phyloP scores from a whole-genome alignment of 2,797 vertebrate species.

The Rhabdophis nuchalis region DNA sequence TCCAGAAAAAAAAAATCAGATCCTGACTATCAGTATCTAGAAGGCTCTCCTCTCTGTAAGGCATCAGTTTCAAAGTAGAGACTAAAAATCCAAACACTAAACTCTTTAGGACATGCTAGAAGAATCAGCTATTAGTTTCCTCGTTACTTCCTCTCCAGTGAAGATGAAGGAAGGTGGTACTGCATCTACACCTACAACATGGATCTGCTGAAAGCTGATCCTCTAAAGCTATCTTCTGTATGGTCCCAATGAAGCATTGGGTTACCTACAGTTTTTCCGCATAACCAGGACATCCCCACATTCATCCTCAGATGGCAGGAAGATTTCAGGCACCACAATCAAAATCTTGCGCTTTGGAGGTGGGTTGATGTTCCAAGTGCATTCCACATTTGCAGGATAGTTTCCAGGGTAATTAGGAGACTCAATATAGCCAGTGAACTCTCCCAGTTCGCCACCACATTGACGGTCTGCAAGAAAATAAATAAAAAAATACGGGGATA shows the following conservation, averaged over 20 bases:
- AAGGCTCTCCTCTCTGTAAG: background rate
- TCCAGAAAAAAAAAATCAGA: background rate
- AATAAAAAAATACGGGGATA: background rate
- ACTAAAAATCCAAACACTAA: background rate
- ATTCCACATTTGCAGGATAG: slow-evolving; percentile 93
- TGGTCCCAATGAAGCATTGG: slow-evolving; percentile 10
- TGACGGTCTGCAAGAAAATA: slow-evolving; percentile 80
- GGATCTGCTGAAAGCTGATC: background rate
- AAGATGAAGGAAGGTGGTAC: background rate
- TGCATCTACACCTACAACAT: background rate
- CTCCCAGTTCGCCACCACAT: slow-evolving; percentile 94
- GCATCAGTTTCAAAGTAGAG: background rate
- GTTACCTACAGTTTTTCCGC: slow-evolving; percentile 97
- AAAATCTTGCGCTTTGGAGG: slow-evolving; percentile 97
- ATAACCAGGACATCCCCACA: slow-evolving; percentile 97
- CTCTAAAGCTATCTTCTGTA: slow-evolving; percentile 6
- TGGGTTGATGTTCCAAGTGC: slow-evolving; percentile 97
- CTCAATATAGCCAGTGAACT: slow-evolving; percentile 96
- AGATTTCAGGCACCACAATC: slow-evolving; percentile 96
- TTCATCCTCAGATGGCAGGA: slow-evolving; percentile 95
- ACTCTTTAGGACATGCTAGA: background rate
- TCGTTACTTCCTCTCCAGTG: background rate
- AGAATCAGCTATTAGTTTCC: background rate
- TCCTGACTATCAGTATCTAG: background rate
- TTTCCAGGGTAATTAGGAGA: slow-evolving; percentile 98